A percentile compares a stretch with the other conserved stretches of the same genome.
Conservation (phyloP, 2,797 vertebrate genomes). For the Gambusia yucatana region DNA sequence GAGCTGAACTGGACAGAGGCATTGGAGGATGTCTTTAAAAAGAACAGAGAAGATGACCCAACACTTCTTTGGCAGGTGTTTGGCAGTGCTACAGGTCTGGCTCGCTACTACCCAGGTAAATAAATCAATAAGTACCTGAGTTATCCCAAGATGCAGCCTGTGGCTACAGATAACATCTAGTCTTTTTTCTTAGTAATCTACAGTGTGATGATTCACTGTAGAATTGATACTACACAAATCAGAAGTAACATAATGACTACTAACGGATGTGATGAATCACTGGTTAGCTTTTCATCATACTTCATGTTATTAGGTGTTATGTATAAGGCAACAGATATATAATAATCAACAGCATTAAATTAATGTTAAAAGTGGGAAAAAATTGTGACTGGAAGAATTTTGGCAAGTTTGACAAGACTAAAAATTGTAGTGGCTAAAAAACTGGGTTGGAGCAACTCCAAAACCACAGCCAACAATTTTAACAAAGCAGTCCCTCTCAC, state of each 20-base stretch:
- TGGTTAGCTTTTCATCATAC: neutral
- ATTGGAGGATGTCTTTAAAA: slow-evolving; percentile 91
- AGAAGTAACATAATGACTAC: neutral
- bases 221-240: neutral
- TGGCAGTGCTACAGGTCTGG: slow-evolving; percentile 94
- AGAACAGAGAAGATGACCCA: slow-evolving; percentile 92
- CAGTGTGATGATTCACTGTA: neutral
- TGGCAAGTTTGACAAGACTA: neutral
- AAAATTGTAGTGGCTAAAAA: neutral
- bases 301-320: neutral
- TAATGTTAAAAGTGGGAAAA: neutral
- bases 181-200: neutral
- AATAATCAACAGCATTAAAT: neutral
- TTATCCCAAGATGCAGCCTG: neutral
- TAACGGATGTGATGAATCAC: neutral
- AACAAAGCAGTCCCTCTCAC: neutral
- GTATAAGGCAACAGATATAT: neutral
- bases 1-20: slow-evolving; percentile 96
- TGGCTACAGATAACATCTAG: neutral
- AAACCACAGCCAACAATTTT: neutral
- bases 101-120: slow-evolving; percentile 90
- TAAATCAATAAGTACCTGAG: neutral
- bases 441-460: neutral
- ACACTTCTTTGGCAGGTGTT: slow-evolving; percentile 96
- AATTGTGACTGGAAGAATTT: neutral